Evolutionary conservation across 2,888 invertebrate genomes (phyloP).

Genomic region (Orthosia gothica): DNA sequence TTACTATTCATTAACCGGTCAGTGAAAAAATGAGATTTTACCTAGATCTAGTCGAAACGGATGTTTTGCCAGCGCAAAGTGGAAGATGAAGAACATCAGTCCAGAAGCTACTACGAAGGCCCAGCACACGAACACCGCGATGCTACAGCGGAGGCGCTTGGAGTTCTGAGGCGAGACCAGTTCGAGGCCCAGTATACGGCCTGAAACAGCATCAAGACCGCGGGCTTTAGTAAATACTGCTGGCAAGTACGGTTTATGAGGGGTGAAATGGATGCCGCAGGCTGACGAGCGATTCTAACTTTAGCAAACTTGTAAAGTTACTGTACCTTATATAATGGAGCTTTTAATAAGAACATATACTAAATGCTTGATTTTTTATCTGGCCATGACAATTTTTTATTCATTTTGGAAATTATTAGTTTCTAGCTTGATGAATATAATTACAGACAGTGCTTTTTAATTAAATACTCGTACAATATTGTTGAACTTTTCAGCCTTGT

Average conservation of each 20-base stretch:
- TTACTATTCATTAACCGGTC: constrained; percentile 4
- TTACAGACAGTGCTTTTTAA: no score
- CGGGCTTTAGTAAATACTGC: constrained; percentile 17
- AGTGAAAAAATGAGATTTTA: constrained; percentile 68
- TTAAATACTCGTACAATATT: no score
- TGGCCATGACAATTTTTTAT: no score
- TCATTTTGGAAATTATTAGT: no score
- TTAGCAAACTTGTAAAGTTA: neutral
- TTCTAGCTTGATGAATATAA: no score
- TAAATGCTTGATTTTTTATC: no score
- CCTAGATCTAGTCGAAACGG: constrained; percentile 82
- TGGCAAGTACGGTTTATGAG: neutral
- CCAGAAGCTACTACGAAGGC: constrained; percentile 81
- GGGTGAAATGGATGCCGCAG: neutral
- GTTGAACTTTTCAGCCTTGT: neutral
- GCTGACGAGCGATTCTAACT: neutral
- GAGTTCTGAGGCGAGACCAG: constrained; percentile 80
- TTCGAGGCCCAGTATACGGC: constrained; percentile 86
- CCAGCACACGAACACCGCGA: constrained; percentile 88
- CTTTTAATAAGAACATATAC: neutral
- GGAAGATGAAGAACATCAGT: constrained; percentile 80
- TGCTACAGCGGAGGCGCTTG: constrained; percentile 84
- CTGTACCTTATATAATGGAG: neutral
- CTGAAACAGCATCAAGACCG: constrained; percentile 79
- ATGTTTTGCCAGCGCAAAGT: constrained; percentile 72